phyloP scores from a whole-genome alignment of 2,888 invertebrate genomes.

The Bellardia bayeri region DNA sequence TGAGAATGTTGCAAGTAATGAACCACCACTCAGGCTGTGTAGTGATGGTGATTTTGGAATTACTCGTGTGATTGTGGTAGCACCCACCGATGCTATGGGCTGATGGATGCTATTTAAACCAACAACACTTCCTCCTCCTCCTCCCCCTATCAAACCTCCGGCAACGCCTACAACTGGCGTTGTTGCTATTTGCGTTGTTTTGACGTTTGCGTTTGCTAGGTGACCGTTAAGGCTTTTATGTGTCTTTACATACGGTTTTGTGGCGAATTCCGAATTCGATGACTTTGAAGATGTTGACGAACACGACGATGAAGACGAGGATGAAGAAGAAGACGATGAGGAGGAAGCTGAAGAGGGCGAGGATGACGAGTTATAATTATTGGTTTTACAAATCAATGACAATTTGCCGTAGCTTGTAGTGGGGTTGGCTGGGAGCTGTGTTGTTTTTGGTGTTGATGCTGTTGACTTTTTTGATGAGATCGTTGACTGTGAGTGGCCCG shows the following conservation, averaged over 20 bases:
- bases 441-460: no score
- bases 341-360: constrained; percentile 73
- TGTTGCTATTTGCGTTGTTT: constrained; percentile 5
- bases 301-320: constrained; percentile 61
- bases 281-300: constrained; percentile 52
- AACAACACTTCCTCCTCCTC: background rate
- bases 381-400: constrained; percentile 70
- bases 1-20: constrained; percentile 82
- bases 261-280: constrained; percentile 38
- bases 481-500: constrained; percentile 71
- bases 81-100: constrained; percentile 59
- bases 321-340: constrained; percentile 69
- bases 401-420: constrained; percentile 50
- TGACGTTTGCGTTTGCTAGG: constrained; percentile 19
- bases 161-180: background rate
- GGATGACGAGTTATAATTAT: constrained; percentile 73
- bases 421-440: background rate
- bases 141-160: background rate
- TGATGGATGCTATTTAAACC: constrained; percentile 25
- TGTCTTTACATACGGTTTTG: constrained; percentile 66
- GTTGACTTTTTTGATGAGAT: constrained; percentile 79
- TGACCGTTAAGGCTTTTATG: constrained; percentile 53
- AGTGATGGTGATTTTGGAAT: constrained; percentile 81
- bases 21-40: constrained; percentile 80
- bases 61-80: constrained; percentile 75